Evolutionary conservation across 2,888 invertebrate species (phyloP).

Genomic region (Morinoia aosen): DNA sequence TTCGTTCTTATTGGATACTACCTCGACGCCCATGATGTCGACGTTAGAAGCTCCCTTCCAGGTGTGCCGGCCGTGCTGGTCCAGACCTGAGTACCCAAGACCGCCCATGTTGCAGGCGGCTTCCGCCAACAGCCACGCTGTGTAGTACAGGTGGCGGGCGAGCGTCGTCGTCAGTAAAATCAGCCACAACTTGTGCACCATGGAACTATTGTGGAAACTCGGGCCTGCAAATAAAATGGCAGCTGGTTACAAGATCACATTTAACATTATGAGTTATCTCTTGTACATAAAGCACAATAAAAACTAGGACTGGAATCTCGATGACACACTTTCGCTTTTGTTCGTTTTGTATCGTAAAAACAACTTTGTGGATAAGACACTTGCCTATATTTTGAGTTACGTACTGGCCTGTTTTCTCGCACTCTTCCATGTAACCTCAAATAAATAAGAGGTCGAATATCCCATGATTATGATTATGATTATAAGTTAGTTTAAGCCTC

Average conservation of each 20-base stretch:
- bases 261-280: background rate
- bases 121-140: constrained; percentile 96
- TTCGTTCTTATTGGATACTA: constrained; percentile 71
- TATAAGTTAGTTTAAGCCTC: no score
- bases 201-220: constrained; percentile 77
- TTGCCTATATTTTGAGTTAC: no score
- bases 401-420: no score
- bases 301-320: background rate
- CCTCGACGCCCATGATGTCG: constrained; percentile 89
- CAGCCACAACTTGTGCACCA: constrained; percentile 81
- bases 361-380: no score
- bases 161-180: constrained; percentile 80
- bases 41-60: constrained; percentile 97
- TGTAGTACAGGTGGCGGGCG: constrained; percentile 93
- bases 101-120: constrained; percentile 96
- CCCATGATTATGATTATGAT: no score
- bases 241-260: background rate
- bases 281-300: background rate
- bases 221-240: constrained; percentile 74
- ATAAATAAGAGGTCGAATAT: no score
- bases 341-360: no score
- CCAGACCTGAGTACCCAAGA: constrained; percentile 87
- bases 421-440: no score
- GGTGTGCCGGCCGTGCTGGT: constrained; percentile 80
- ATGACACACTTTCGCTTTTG: no score